These are phyloP conservation scores for Trichonephila clavipes DNA, from an alignment of 1,140 invertebrate genomes.

Conservation along the genomic window DNA sequence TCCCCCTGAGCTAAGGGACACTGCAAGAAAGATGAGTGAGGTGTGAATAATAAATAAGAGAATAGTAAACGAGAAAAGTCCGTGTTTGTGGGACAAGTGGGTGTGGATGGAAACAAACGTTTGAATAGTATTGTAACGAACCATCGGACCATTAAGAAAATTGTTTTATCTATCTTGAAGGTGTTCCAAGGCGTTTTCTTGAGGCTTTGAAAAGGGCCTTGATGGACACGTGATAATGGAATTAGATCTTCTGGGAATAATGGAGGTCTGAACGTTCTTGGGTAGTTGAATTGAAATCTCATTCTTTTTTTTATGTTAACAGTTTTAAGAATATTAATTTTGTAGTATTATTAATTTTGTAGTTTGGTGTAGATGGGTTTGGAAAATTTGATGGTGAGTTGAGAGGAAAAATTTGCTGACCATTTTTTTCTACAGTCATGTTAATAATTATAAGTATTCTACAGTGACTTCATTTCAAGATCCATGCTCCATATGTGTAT, in stretches of 20 bases:
- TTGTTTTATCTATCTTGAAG: neutral
- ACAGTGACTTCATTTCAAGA: no score
- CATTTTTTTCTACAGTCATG: no score
- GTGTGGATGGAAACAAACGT: neutral
- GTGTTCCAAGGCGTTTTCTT: neutral
- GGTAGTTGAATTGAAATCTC: no score
- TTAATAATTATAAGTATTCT: no score
- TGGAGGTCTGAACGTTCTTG: no score
- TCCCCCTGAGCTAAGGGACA: slow-evolving; percentile 63
- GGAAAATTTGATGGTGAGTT: no score
- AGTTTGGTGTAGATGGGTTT: no score
- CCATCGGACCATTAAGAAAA: neutral
- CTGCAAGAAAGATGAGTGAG: slow-evolving; percentile 33
- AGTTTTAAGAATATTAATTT: no score
- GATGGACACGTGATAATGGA: slow-evolving; percentile 5
- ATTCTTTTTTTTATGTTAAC: no score
- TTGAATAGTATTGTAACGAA: neutral
- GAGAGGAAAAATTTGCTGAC: no score
- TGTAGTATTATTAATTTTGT: no score
- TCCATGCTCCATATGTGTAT: no score
- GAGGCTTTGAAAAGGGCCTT: neutral
- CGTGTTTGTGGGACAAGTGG: neutral
- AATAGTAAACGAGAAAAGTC: neutral
- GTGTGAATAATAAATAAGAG: neutral
- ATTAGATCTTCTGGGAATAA: neutral